Evolutionary conservation across 2,797 vertebrate species (phyloP).

Genomic region (Oreonectes daqikongensis): DNA sequence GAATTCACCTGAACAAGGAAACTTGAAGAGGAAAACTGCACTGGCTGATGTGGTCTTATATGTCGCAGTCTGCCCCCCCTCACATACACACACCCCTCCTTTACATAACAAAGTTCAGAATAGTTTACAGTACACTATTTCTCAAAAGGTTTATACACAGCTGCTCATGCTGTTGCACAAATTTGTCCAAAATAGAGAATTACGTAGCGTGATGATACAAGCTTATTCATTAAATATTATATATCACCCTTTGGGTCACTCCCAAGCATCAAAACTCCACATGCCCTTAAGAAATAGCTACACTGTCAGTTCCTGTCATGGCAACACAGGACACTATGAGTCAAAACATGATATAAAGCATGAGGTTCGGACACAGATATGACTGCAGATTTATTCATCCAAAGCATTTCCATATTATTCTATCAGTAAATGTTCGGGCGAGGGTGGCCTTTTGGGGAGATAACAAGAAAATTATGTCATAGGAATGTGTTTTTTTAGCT

Average conservation of each 20-base stretch:
- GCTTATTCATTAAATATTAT: neutral
- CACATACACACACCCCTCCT: too few relatives aligned
- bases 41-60: conserved; percentile 18
- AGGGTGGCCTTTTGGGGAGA: neutral
- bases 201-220: neutral
- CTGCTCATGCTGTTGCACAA: neutral
- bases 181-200: neutral
- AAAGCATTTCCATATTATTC: neutral
- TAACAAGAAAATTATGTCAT: neutral
- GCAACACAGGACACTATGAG: too few relatives aligned
- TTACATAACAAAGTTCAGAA: too few relatives aligned
- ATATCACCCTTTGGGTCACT: too few relatives aligned
- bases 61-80: conserved; percentile 3
- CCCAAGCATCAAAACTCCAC: too few relatives aligned
- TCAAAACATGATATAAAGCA: neutral
- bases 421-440: neutral
- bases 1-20: conserved; percentile 9
- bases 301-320: neutral
- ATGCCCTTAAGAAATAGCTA: too few relatives aligned
- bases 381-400: neutral
- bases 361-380: neutral
- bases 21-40: conserved; percentile 14
- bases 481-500: conserved; percentile 9
- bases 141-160: too few relatives aligned
- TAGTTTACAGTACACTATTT: too few relatives aligned